phyloP scores from a whole-genome alignment of 2,113 vertebrate genomes.

The Raja brachyura region DNA sequence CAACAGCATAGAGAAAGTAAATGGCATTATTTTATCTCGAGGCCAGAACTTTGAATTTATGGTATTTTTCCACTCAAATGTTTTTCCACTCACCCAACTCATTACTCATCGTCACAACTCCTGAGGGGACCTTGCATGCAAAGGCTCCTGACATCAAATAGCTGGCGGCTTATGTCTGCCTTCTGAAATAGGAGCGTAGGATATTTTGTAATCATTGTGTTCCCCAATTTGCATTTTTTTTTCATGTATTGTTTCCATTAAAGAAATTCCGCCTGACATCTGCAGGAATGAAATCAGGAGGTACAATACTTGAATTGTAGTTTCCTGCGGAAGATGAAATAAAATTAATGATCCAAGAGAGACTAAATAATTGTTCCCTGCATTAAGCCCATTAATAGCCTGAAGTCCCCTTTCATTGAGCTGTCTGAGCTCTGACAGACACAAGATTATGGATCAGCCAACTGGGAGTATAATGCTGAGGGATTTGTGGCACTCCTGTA shows the following conservation, averaged over 20 bases:
- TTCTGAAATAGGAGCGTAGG: not conserved
- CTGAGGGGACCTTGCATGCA: not conserved
- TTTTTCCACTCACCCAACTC: not conserved
- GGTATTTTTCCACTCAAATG: not conserved
- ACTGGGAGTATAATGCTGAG: not conserved
- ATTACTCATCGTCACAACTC: not conserved
- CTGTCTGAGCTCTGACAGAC: not conserved
- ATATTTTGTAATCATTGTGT: not conserved
- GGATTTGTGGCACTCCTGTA: not conserved
- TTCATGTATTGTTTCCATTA: not conserved
- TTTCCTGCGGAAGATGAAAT: not conserved
- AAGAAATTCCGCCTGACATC: not conserved
- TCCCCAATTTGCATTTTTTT: not conserved
- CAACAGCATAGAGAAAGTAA: not conserved
- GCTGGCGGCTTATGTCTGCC: not conserved
- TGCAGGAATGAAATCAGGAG: not conserved
- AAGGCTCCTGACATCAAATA: not conserved
- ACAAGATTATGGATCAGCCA: not conserved
- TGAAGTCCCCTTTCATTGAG: conserved; percentile 2
- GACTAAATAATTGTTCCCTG: conserved; percentile 13
- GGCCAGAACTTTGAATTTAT: not conserved
- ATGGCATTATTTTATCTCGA: too few species aligned
- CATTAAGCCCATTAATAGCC: conserved; percentile 17
- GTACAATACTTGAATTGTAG: not conserved
- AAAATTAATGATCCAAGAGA: conserved; percentile 33